Conservation (phyloP, 2,888 invertebrate genomes). For the Serrognathus titanus region DNA sequence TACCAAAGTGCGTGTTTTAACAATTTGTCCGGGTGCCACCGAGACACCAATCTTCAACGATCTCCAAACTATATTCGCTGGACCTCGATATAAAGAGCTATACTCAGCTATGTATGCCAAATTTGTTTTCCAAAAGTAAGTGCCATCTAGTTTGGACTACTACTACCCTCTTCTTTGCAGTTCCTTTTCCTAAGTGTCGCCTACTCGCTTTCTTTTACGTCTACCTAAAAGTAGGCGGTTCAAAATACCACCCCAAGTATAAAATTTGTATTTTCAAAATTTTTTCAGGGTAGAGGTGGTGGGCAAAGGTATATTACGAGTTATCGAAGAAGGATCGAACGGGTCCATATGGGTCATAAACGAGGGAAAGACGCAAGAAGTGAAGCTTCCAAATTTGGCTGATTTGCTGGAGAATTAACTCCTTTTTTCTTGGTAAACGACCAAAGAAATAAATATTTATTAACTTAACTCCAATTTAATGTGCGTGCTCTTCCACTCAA, state of each 20-base stretch:
- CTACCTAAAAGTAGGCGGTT: no score
- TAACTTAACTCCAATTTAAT: no score
- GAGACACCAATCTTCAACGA: background rate
- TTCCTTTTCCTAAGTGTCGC: no score
- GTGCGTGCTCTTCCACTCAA: no score
- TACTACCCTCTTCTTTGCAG: no score
- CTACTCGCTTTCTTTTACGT: no score
- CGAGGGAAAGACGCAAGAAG: slow-evolving; percentile 27
- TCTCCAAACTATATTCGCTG: slow-evolving; percentile 14
- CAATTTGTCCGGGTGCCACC: slow-evolving; percentile 10
- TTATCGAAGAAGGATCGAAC: slow-evolving; percentile 44
- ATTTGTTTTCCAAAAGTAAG: slow-evolving; percentile 11
- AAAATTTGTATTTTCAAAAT: background rate
- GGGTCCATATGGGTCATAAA: slow-evolving; percentile 50
- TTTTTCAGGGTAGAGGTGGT: slow-evolving; percentile 41
- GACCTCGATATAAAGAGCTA: slow-evolving; percentile 2
- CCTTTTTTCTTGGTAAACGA: no score
- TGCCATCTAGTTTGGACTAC: no score
- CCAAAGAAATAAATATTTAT: no score
- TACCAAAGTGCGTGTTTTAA: slow-evolving; percentile 6
- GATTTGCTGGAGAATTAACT: no score
- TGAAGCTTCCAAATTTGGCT: background rate
- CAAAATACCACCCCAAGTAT: background rate
- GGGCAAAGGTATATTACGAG: slow-evolving; percentile 44
- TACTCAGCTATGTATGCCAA: background rate